Percentiles rank a stretch among this genome's conserved stretches.
Conservation (phyloP, 2,113 vertebrate genomes). For the Protobothrops flavoviridis region DNA sequence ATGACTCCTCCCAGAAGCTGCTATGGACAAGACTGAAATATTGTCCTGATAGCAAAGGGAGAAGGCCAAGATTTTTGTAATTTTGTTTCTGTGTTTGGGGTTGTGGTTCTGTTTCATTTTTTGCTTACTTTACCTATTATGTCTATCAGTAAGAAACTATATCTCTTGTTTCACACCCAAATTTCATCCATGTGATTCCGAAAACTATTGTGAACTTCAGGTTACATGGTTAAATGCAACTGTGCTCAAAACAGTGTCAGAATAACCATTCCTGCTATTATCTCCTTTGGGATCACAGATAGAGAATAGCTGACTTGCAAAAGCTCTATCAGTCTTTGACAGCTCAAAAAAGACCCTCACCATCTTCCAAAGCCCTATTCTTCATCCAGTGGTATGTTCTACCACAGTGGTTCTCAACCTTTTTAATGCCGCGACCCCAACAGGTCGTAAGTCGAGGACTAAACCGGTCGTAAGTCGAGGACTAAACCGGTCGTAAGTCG, state of each 20-base stretch:
- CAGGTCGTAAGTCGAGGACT: too few species aligned
- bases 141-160: neutral
- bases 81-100: neutral
- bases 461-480: too few species aligned
- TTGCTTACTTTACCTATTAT: neutral
- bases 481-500: too few species aligned
- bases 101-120: neutral
- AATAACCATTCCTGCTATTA: neutral
- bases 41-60: neutral
- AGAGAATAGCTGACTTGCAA: neutral
- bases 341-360: neutral
- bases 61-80: neutral
- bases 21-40: neutral
- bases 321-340: neutral
- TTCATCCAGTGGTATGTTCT: neutral
- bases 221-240: neutral
- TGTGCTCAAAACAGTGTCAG: neutral
- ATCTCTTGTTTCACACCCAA: neutral
- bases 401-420: too few species aligned
- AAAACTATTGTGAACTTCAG: neutral
- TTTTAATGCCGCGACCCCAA: too few species aligned
- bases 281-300: neutral
- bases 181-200: neutral
- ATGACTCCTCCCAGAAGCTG: neutral
- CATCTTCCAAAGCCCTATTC: neutral